Evolutionary conservation across 2,888 invertebrate genomes (phyloP), one percentile per base, ranked within the genome.

Genomic region (Plutella xylostella): DNA sequence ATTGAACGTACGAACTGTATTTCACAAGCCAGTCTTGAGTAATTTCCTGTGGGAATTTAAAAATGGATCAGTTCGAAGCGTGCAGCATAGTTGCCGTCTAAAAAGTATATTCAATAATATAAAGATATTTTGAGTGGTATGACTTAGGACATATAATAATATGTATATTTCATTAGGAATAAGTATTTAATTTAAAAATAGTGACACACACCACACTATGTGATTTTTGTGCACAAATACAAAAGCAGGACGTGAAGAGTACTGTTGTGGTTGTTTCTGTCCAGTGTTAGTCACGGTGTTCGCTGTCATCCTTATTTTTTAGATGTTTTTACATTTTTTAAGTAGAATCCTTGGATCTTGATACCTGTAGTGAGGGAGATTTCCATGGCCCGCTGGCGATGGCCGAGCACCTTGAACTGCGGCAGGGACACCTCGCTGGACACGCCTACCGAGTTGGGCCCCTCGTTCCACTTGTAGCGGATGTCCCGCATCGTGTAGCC

Each of bases 401-500:
- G 95, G 73, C 96, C 96, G 85, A 96, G 92, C 85, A 96, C 96
- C 90, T 96, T 94, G 92, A 97, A 97, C 88, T 97, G 97, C 85
- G 97, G 96, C 83, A 97, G 91, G 72, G 96, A 94, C 85, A 96
- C 95, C 87, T 96, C 95, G 86, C 92, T 92, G 86, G 94, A 94
- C 75, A 96, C 94, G 85, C 94, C 95, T 84, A 97, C 96, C 80
- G 96, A 94, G 88, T 94, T 92, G 75, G 93, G 92, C 69, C 94
- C 95, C 86, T 95, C 94, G 88, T 94, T 94, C 96, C 96, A 96
- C 85, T 93, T 94, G 91, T 96, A 96, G 76, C 94, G 91, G 89
- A 96, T 96, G 90, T 96, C 96, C 88, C 93, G 90, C 94, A 95
- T 96, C 86, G 96, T 96, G 91, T 96, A 96, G 89, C 96, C 96